Evolutionary conservation across 2,113 vertebrate species (phyloP), one percentile per base, ranked within the genome.

Genomic region (Semnopithecus entellus): DNA sequence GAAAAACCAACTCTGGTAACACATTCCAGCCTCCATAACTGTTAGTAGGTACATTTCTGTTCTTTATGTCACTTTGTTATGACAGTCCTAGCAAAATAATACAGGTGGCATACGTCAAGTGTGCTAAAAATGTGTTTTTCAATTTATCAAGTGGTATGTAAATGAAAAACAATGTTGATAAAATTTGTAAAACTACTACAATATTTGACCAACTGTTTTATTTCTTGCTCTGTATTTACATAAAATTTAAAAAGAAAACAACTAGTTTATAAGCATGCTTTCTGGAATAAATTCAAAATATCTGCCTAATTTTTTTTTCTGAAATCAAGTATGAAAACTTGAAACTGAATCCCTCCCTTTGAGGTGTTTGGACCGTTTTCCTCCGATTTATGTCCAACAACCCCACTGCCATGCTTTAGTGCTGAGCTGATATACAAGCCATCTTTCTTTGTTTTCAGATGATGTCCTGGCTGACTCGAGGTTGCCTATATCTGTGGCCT

Each of bases 131-230:
- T 66, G 6, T 78, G 22, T 35, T 93, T 70, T 86, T 78, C 57
- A 35, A 52, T 30, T 70, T 61, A 55, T 40, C 48, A 48, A 16
- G 20, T n/a, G 20, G 20, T 76, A 79, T 22, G 57, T 45, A 73
- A 83, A 91, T 64, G 10, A 45, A 72, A 88, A 88, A 50, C 59
- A 72, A 35, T 40, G 23, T 50, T 79, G 45, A 73, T 83, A 73
- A 43, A 7, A 43, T 55, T 94, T 25, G 30, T 40, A 70, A 88
- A 79, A 50, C 13, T 52, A 79, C n/a, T 35, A 17, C 23, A 81
- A 14, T 85, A 80, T 57, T 57, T 72, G 38, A 14, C 70, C 43
- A 92, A 79, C 52, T 96, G 50, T 72, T 91, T 88, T 73, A 84
- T 85, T 84, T 73, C 10, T 73, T 79, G 12, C 27, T 79, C 1